Evolutionary conservation across 2,888 invertebrate genomes (phyloP).

Genomic region (Caenorhabditis japonica): DNA sequence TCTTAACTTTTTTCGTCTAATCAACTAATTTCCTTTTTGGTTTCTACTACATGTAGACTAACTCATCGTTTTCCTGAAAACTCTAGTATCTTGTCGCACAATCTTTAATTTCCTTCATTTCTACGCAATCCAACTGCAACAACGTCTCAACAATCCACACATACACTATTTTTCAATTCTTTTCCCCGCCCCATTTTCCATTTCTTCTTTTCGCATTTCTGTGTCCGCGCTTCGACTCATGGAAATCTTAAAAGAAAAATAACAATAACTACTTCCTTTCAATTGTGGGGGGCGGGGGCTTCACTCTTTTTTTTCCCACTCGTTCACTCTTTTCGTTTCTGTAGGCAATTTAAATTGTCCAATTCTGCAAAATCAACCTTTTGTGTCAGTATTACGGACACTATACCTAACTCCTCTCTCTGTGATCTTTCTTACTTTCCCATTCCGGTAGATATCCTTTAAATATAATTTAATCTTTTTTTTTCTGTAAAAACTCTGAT

Average conservation of each 20-base stretch:
- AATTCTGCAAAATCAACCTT: slow-evolving; percentile 7
- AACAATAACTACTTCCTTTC: slow-evolving; percentile 53
- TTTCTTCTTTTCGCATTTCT: no score
- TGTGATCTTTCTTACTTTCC: slow-evolving; percentile 38
- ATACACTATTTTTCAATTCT: slow-evolving; percentile 32
- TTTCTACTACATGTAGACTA: slow-evolving; percentile 4
- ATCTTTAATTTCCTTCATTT: slow-evolving; percentile 47
- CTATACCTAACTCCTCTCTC: slow-evolving; percentile 27
- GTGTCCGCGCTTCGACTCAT: slow-evolving; percentile 21
- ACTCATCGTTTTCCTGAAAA: slow-evolving; percentile 6
- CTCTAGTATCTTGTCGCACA: slow-evolving; percentile 45
- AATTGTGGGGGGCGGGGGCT: slow-evolving; percentile 41
- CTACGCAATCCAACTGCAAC: slow-evolving; percentile 20
- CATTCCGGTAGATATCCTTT: slow-evolving; percentile 43
- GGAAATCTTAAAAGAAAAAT: slow-evolving; percentile 46
- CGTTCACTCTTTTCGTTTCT: not conserved
- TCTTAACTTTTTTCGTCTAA: slow-evolving; percentile 1
- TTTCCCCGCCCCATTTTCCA: no score
- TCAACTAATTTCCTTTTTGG: slow-evolving; percentile 5
- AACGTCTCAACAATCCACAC: slow-evolving; percentile 4
- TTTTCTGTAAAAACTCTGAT: slow-evolving; percentile 1
- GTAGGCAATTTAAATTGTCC: slow-evolving; percentile 7
- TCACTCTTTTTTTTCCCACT: slow-evolving; percentile 11
- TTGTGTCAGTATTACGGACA: not conserved
- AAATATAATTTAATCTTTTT: slow-evolving; percentile 2